Evolutionary conservation across 1,140 invertebrate genomes (phyloP).

Genomic region (Philopotamus ludificatus): DNA sequence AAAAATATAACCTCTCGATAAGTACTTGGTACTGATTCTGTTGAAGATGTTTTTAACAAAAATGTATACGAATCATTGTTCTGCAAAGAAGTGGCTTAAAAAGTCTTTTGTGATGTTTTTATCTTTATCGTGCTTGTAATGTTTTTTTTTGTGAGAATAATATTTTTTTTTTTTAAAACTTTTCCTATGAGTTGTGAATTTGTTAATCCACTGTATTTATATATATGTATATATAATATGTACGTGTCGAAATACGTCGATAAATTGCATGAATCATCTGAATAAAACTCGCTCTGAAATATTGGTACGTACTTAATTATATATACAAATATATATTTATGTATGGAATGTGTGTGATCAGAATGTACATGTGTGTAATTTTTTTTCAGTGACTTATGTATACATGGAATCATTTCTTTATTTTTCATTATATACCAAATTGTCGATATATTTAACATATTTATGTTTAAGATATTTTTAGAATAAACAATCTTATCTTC

Average conservation of each 20-base stretch:
- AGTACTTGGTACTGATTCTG: background rate
- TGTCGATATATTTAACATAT: too few relatives aligned
- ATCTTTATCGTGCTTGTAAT: background rate
- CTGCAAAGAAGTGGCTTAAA: conserved; percentile 2
- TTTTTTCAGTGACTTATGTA: too few relatives aligned
- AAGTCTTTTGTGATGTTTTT: conserved; percentile 9
- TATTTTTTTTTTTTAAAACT: background rate
- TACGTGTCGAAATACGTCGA: too few relatives aligned
- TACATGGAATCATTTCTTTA: too few relatives aligned
- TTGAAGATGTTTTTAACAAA: background rate
- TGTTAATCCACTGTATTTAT: too few relatives aligned
- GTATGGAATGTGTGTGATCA: too few relatives aligned
- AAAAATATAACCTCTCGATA: background rate
- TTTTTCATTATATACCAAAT: too few relatives aligned
- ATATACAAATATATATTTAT: background rate
- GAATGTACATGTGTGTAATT: too few relatives aligned
- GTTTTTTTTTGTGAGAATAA: background rate
- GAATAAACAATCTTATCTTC: too few relatives aligned
- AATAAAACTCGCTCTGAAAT: background rate
- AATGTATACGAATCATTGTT: conserved; percentile 4
- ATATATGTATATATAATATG: too few relatives aligned
- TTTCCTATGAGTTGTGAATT: background rate
- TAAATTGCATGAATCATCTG: background rate
- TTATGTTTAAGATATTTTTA: too few relatives aligned
- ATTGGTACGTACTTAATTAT: background rate